These are phyloP conservation scores for Poicephalus meyeri DNA, from an alignment of 2,113 vertebrate genomes.

Conservation along the genomic window DNA sequence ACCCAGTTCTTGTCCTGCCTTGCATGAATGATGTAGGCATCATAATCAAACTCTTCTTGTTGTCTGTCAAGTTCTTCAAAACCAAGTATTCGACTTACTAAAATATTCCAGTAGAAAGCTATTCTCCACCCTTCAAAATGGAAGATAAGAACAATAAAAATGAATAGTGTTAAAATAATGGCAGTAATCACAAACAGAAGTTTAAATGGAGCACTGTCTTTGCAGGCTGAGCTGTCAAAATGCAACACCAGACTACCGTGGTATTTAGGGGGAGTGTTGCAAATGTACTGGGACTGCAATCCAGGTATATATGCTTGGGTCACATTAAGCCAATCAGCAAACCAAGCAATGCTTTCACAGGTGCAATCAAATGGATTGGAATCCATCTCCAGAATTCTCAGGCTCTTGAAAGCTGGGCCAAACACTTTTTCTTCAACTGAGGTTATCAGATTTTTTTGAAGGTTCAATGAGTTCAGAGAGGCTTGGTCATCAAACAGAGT, in stretches of 20 bases:
- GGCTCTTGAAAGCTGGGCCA: conserved; percentile 73
- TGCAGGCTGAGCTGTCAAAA: conserved; percentile 88
- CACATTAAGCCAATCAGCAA: conserved; percentile 85
- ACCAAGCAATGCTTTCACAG: conserved; percentile 95
- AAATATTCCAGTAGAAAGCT: conserved; percentile 88
- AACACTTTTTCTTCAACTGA: conserved; percentile 85
- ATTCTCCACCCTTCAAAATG: conserved; percentile 94
- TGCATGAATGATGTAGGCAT: conserved; percentile 88
- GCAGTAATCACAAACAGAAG: conserved; percentile 79
- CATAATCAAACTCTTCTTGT: conserved; percentile 78
- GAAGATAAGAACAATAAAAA: conserved; percentile 70
- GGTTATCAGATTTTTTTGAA: conserved; percentile 93
- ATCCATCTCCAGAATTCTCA: conserved; percentile 81
- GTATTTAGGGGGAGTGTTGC: conserved; percentile 90
- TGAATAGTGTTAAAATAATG: conserved; percentile 64
- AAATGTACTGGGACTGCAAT: conserved; percentile 77
- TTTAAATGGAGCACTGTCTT: conserved; percentile 88
- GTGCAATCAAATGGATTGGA: conserved; percentile 96
- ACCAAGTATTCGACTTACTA: conserved; percentile 84
- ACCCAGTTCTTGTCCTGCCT: conserved; percentile 84
- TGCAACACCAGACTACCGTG: conserved; percentile 77
- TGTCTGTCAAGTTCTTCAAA: conserved; percentile 79
- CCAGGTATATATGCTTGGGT: conserved; percentile 77
- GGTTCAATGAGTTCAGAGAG: conserved; percentile 76
- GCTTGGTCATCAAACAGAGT: conserved; percentile 82